phyloP scores from a whole-genome alignment of 2,113 vertebrate species.

The Odontesthes bonariensis region DNA sequence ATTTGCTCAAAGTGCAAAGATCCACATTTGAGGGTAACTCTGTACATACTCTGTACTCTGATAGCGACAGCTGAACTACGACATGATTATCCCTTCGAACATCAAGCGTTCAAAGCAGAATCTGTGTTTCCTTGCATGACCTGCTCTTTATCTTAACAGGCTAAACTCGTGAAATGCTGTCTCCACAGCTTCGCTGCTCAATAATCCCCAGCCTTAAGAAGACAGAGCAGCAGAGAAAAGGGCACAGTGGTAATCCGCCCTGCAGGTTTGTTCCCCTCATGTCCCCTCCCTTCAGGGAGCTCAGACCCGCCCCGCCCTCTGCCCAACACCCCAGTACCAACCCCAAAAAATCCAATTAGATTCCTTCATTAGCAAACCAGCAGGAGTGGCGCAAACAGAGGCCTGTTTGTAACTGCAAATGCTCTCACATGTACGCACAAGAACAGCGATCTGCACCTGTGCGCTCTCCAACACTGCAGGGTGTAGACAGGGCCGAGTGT shows the following conservation, averaged over 20 bases:
- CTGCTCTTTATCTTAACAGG: constrained; percentile 70
- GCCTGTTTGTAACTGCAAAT: constrained; percentile 23
- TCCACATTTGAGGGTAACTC: background rate
- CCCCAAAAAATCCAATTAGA: constrained; percentile 76
- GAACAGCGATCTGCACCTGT: constrained; percentile 58
- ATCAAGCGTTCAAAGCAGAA: constrained; percentile 34
- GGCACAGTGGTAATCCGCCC: constrained; percentile 66
- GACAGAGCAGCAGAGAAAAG: constrained; percentile 65
- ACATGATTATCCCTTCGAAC: constrained; percentile 46
- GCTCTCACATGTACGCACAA: constrained; percentile 27
- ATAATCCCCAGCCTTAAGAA: constrained; percentile 74
- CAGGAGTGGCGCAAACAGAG: constrained; percentile 58
- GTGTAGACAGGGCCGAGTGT: constrained; percentile 28
- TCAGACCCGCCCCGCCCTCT: constrained; percentile 40
- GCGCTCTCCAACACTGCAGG: constrained; percentile 37
- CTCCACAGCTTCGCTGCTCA: constrained; percentile 41
- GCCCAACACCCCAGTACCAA: constrained; percentile 40
- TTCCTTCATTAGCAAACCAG: constrained; percentile 78
- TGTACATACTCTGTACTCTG: background rate
- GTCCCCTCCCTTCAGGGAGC: constrained; percentile 61
- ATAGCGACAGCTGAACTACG: constrained; percentile 35
- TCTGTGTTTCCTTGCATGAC: constrained; percentile 57
- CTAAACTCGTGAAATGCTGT: constrained; percentile 61
- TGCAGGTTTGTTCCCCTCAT: constrained; percentile 61
- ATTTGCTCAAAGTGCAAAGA: background rate